Base-by-base conservation (phyloP, 1,140 invertebrate species). In the Pollicipes pollicipes region DNA sequence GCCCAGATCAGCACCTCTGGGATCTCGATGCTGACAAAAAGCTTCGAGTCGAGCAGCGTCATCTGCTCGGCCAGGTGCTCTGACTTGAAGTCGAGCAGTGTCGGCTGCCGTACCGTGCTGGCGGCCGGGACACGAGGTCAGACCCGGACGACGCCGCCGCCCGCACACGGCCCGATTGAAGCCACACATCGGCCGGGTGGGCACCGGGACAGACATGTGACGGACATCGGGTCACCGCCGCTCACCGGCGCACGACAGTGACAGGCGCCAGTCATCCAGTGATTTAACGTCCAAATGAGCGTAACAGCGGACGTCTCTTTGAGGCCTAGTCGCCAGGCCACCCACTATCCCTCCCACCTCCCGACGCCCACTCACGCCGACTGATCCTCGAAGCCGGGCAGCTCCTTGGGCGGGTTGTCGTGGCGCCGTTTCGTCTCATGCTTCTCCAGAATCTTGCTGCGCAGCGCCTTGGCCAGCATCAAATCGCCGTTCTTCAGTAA, bases 1-100 rank as follows among this genome's bases (percentile, higher is more conserved):
- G 95, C 92, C 95, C 95, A 99, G 73, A 96, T 87, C 72, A 99
- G 81, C 70, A 98, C 90, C 82, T 99, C 97, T 0, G 95, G 92
- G 76, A 95, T 93, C 80, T 98, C 95, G 76, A 99, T 96, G 78
- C 93, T 93, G 80, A 92, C 88, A 80, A 98, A 99, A 30, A 98
- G 81, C 75, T 97, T 90, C 0, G 95, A 89, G 80, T 99, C 97
- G 28, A 99, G 79, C 26, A 97, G 78, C 0, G 97, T 99, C 94
- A 99, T 98, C 83, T 99, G 97, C 80, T 98, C 95, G 6, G 97
- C 97, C 35, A 93, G 86, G 72, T 89, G 88, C 77, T 89, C 87
- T 28, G 95, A 90, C 80, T 97, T 98, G 78, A 97, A 95, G 79
- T 96, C 91, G 8, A 97, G 80, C 27, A 98, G 80, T 2, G 87